Base-by-base conservation (phyloP, 2,113 vertebrate species). In the Prochilodus magdalenae region DNA sequence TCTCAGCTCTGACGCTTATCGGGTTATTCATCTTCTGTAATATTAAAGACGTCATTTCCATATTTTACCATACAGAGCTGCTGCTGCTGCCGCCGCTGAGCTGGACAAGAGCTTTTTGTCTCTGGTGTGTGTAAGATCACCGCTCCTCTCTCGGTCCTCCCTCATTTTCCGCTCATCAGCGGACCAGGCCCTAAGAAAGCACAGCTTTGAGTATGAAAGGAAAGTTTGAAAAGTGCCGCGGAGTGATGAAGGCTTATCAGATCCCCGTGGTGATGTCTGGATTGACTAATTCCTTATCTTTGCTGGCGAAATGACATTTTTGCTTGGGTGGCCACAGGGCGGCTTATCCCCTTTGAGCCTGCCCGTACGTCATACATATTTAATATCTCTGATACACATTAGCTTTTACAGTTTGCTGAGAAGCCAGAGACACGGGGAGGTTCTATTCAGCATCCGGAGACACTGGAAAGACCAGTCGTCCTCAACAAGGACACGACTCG, bases 181-280 rank as follows among this genome's bases (percentile, higher is more conserved):
- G 53, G 82, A 77, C 83, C 55, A 44, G 69, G 55, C n/a, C 74
- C 65, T 22, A 81, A 65, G 59, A 51, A 77, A 75, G 18, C 12
- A 20, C 74, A 75, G 26, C 73, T 75, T 30, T 60, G 14, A 78
- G 69, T 86, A 86, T 85, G 80, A 83, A 79, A 74, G 72, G 53
- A 80, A 65, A 87, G 79, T 86, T 86, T 80, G 86, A 81, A 80
- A 88, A 81, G 57, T 85, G 73, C 63, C 69, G 73, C 84, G 81
- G 69, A 86, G 84, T 86, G 89, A 84, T 89, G 86, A 91, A 86
- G 89, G 76, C 81, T 85, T 89, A 87, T 91, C 85, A 88, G 53
- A 84, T 85, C 79, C 74, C 65, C 76, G 85, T 81, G 79, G 73
- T 33, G 67, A 86, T 80, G 77, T 83, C 66, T 83, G 81, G 78